Evolutionary conservation across 2,113 vertebrate species (phyloP), one percentile per base, ranked within the genome.

Genomic region (Strix aluco): DNA sequence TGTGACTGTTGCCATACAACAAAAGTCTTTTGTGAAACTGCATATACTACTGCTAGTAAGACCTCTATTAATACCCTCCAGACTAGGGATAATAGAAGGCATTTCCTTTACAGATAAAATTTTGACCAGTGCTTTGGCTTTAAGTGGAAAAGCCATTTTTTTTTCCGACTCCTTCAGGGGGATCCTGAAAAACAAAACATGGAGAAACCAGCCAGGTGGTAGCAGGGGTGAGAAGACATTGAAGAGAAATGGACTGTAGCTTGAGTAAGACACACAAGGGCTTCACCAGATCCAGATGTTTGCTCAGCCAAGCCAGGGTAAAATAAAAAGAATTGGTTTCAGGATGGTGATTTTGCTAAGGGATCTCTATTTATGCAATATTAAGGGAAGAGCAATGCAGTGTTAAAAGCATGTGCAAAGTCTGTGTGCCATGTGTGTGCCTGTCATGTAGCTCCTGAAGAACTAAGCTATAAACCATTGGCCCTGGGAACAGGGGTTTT

Each of bases 361-460:
- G 29, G 63, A 63, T 89, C 4, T 78, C 36, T 81, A 15, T 27
- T 46, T 73, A 29, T 57, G 47, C 29, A 40, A 29, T 75, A 52
- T 69, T 57, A 82, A 88, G 14, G 23, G 32, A 92, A 85, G 70
- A 54, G 13, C 44, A 59, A 47, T 0, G 2, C 13, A n/a, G 20
- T 14, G 9, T 54, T 72, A 79, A 91, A 80, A 54, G n/a, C 63
- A 66, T 2, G 5, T 65, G 36, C 34, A 65, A 52, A 57, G 38
- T 69, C 95, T 95, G 90, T 52, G 65, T 79, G 84, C 84, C 88
- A 59, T 52, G 83, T 89, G 90, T 86, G 21, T 89, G 65, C 32
- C 34, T 85, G 77, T 52, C 57, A 29, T 13, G 29, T 27, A 70
- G n/a, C 51, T 84, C 55, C 30, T 46, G 65, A 69, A 51, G 30